Evolutionary conservation across 30 jellyfish, hydroid and myxozoan species (phyloP).

Genomic region (Hydractinia symbiolongicarpus): DNA sequence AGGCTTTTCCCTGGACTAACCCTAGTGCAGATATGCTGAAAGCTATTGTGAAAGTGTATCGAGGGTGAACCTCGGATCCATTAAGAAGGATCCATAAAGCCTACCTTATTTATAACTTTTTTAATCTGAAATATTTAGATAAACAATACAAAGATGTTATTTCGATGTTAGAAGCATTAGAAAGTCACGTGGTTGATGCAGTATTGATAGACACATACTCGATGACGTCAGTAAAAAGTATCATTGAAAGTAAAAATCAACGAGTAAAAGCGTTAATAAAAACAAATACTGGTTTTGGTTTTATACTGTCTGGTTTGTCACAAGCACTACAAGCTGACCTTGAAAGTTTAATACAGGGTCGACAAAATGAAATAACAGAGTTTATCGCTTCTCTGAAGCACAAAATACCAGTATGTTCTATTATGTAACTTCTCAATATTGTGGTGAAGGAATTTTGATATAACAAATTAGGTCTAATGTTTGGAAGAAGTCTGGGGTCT

Average conservation of each 20-base stretch:
- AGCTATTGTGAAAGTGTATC: too few species aligned
- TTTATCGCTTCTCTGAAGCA: conserved; percentile 4
- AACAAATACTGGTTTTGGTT: conserved; percentile 33
- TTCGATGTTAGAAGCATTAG: conserved; percentile 10
- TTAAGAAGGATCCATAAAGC: too few species aligned
- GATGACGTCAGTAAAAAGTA: not conserved
- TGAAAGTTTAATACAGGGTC: conserved; percentile 8
- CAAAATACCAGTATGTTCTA: conserved; percentile 19
- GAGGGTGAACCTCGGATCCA: too few species aligned
- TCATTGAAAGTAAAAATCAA: conserved; percentile 1
- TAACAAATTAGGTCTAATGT: too few species aligned
- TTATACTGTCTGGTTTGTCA: conserved; percentile 21
- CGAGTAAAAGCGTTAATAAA: conserved; percentile 18
- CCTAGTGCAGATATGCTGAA: not conserved
- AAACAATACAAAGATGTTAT: not conserved
- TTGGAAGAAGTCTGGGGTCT: too few species aligned
- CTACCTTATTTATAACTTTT: not conserved
- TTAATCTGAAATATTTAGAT: conserved; percentile 2
- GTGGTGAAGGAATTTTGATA: too few species aligned
- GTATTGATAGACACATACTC: conserved; percentile 22
- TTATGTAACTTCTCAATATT: not conserved
- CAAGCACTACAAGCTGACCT: not conserved
- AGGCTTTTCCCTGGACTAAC: not conserved
- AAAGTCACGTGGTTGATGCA: conserved; percentile 16
- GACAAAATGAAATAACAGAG: not conserved